Base-by-base conservation (phyloP, 2,113 vertebrate species). In the Calyptommatus sinebrachiatus region DNA sequence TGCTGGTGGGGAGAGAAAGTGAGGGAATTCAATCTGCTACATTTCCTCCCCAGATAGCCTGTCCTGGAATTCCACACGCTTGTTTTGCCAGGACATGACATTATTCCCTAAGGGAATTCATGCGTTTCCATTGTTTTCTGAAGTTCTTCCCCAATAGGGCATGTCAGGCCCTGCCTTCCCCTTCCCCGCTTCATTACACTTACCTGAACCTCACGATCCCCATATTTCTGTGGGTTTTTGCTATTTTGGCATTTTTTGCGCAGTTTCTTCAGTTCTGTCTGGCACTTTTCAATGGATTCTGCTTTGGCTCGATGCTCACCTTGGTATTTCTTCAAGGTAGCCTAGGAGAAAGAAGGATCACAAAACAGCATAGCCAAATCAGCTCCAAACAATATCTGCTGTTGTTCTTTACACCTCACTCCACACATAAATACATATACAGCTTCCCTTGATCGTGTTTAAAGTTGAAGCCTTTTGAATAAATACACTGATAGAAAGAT, bases 191-290 rank as follows among this genome's bases (percentile, higher is more conserved):
- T 31, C n/a, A 26, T 6, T 7, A 53, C 61, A 8, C 73, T 57
- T 82, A 95, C 96, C 95, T 97, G 96, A 93, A 96, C 96, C 89
- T 97, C 96, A 83, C 95, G 65, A 90, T 97, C 96, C 72, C 96
- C 96, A 2, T 97, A 97, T 79, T 97, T 97, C 91, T 95, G 95
- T 0, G 96, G 96, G 79, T 97, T 96, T 11, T 96, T 95, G 75
- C 95, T 95, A 81, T 89, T 94, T 76, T 96, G 95, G 74, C 95
- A 96, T 86, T 97, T 97, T 86, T 95, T 94, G 71, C 95, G 94
- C 26, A 97, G 92, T 62, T 96, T 96, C 91, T 96, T 96, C 71
- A 97, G 93, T 90, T 96, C 96, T 3, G 96, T 92, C 84, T 96
- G 95, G 79, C 94, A 96, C 80, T 95, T 95, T 82, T 96, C 96